Evolutionary conservation across 2,888 invertebrate genomes (phyloP).

Genomic region (Stenoptilia bipunctidactyla): DNA sequence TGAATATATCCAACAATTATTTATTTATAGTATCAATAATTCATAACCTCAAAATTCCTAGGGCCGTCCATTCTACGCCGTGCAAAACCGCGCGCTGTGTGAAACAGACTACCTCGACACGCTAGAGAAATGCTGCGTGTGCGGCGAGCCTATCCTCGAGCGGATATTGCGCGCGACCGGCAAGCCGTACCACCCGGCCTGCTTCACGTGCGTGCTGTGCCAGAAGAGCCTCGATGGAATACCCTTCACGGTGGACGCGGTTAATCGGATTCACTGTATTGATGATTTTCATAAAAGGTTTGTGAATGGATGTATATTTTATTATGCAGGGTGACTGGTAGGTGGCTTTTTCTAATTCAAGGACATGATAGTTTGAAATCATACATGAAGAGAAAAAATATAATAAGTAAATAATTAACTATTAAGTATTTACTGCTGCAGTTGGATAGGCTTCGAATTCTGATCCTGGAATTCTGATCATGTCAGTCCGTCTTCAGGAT

Average conservation of each 20-base stretch:
- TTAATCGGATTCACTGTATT: constrained; percentile 98
- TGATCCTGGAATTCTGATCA: too few species aligned
- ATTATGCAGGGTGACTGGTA: too few species aligned
- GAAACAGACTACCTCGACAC: constrained; percentile 96
- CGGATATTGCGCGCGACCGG: constrained; percentile 95
- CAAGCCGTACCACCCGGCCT: constrained; percentile 97
- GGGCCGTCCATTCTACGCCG: constrained; percentile 95
- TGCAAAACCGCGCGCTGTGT: constrained; percentile 95
- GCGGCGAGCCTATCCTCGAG: constrained; percentile 94
- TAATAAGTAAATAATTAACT: too few species aligned
- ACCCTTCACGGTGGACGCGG: constrained; percentile 98
- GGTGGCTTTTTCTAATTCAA: too few species aligned
- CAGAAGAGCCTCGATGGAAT: constrained; percentile 96
- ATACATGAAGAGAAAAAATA: too few species aligned
- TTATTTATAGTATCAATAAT: constrained; percentile 2
- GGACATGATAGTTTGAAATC: too few species aligned
- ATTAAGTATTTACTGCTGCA: too few species aligned
- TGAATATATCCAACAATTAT: background rate
- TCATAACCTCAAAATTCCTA: constrained; percentile 42
- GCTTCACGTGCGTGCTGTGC: constrained; percentile 97
- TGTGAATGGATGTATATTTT: too few species aligned
- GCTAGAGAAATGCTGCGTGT: constrained; percentile 97
- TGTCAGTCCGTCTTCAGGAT: too few species aligned
- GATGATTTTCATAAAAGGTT: constrained; percentile 98
- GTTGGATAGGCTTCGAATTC: too few species aligned